Base-by-base conservation (phyloP, 2,888 invertebrate genomes). In the Argynnis bischoffii region DNA sequence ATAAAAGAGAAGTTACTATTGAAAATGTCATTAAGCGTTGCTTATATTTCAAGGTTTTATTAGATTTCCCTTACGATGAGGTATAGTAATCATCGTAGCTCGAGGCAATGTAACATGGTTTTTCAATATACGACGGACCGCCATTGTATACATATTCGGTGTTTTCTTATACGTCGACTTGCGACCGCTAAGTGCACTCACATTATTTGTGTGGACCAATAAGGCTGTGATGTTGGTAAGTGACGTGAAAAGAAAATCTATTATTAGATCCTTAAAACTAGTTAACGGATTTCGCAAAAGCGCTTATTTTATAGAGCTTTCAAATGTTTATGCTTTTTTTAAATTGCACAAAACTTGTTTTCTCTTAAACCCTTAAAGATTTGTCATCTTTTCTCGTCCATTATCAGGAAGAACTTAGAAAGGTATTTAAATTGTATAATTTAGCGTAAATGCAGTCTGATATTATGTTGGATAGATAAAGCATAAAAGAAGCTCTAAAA, bases 41-140 rank as follows among this genome's bases (percentile, higher is more conserved):
- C 61, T 59, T 63, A 64, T 67, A 67, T 66, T 64, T 69, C 35
- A 55, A 57, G 63, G 47, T 59, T 63, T 67, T 69, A 71, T 71
- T 71, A 67, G 67, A 71, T 71, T 67, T 69, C 64, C 59, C 63
- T 69, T 53, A 67, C 69, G 69, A 69, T 71, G 67, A 67, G 63
- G 67, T 61, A 63, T 59, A 65, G 56, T 64, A 57, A 68, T 67
- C 64, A 55, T 60, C 60, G 64, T 18, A 55, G 65, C 63, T 67
- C 61, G 65, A 61, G 64, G 69, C 65, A 64, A 71, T 64, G 66
- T 69, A 69, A 80, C 81, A 80, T 75, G 80, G 77, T 76, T 80
- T 77, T 74, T 77, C 81, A 81, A 81, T 82, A 80, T 79, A 73
- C 57, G 57, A 63, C 66, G 60, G 63, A 61, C 66, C 63, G 48